Conservation (phyloP, 2,888 invertebrate genomes). For the Mesorhabditis belari region DNA sequence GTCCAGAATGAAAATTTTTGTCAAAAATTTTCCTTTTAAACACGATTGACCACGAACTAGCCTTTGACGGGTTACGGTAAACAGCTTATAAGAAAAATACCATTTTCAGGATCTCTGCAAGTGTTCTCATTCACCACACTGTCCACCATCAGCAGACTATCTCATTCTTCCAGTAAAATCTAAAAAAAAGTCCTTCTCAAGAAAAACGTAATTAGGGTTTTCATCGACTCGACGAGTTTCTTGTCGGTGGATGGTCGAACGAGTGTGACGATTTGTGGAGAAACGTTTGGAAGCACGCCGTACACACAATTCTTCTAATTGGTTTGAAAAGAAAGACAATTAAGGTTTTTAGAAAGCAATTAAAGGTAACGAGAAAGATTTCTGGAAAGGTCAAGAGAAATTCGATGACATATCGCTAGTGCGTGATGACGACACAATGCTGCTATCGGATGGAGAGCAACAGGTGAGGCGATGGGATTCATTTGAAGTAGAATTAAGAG, state of each 20-base stretch:
- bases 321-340: conserved; percentile 8
- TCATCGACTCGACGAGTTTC: conserved; percentile 48
- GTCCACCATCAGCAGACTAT: conserved; percentile 16
- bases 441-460: background rate
- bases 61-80: too few relatives aligned
- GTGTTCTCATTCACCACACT: conserved; percentile 34
- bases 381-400: background rate
- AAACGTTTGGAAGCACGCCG: conserved; percentile 38
- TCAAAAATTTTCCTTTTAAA: too few relatives aligned
- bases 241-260: conserved; percentile 35
- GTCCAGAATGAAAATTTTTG: too few relatives aligned
- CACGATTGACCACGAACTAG: background rate
- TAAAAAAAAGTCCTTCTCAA: background rate
- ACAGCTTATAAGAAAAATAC: too few relatives aligned
- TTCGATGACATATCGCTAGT: background rate
- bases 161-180: conserved; percentile 28
- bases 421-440: background rate
- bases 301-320: conserved; percentile 35
- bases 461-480: too few relatives aligned
- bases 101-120: conserved; percentile 34
- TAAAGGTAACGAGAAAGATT: background rate
- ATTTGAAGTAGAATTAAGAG: too few relatives aligned
- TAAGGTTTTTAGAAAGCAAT: background rate
- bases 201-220: conserved; percentile 28
- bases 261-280: conserved; percentile 42